Base-by-base conservation (phyloP, 2,797 vertebrate species). In the Pyrrhura leucotis region DNA sequence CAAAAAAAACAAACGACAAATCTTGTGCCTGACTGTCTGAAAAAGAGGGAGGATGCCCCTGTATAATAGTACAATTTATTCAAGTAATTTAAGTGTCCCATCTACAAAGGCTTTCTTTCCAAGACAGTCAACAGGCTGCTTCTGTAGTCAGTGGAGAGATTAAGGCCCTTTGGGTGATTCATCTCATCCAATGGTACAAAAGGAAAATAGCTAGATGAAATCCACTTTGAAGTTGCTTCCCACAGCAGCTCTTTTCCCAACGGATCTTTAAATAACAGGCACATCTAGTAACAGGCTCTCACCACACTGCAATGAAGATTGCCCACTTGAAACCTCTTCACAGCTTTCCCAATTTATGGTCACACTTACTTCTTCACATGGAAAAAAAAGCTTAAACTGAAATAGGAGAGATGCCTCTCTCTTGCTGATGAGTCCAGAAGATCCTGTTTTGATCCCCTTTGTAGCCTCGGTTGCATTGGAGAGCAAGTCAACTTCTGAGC, bases 241-340 rank as follows among this genome's bases (percentile, higher is more conserved):
- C 42, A 54, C 1, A 1, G 31, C 45, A 78, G 45, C 39, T 86
- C 33, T 50, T 81, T 90, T 81, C 77, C 80, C 73, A 92, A 1
- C 4, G 62, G 86, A 78, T 86, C 80, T 85, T 93, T 78, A 89
- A 94, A 53, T 84, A 86, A 90, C 62, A 58, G 69, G 42, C 50
- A 84, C 37, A 54, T 58, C 29, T 61, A 81, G 66, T 39, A 68
- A 66, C 39, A 50, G 54, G 50, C 42, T 91, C 53, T 78, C 3
- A 3, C 53, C 88, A 84, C 39, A 66, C 58, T 37, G 56, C 48
- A 47, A 67, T 69, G 73, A 79, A 82, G 47, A 76, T 0, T 73
- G 50, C 50, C 33, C 48, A 37, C 59, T 63, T 63, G 67, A 86
- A 95, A 79, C 51, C 48, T 75, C 63, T 66, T 89, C 58, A 51